phyloP scores from a whole-genome alignment of 2,888 invertebrate species.

The Acronicta aceris region DNA sequence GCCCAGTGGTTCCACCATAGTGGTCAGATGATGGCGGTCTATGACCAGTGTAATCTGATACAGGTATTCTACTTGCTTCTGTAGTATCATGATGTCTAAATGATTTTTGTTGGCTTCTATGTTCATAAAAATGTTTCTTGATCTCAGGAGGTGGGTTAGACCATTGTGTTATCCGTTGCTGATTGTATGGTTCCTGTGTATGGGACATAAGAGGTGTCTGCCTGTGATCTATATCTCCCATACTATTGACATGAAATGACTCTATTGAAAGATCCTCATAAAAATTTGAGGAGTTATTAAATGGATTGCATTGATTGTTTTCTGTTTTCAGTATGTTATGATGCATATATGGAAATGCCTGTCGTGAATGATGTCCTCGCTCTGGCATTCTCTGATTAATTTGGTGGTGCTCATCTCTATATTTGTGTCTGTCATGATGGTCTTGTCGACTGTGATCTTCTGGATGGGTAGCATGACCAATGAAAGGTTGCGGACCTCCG shows the following conservation, averaged over 20 bases:
- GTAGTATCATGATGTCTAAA: slow-evolving; percentile 59
- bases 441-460: slow-evolving; percentile 59
- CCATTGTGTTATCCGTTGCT: slow-evolving; percentile 65
- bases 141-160: slow-evolving; percentile 55
- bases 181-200: slow-evolving; percentile 52
- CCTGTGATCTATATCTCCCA: slow-evolving; percentile 80
- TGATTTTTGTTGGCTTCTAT: slow-evolving; percentile 62
- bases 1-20: slow-evolving; percentile 74
- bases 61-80: slow-evolving; percentile 65
- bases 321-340: slow-evolving; percentile 58
- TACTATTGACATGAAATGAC: slow-evolving; percentile 68
- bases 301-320: slow-evolving; percentile 47
- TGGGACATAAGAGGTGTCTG: slow-evolving; percentile 49
- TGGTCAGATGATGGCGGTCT: slow-evolving; percentile 85
- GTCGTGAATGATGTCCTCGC: slow-evolving; percentile 61
- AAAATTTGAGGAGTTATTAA: slow-evolving; percentile 44
- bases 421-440: slow-evolving; percentile 68
- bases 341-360: slow-evolving; percentile 56
- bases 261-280: slow-evolving; percentile 59
- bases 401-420: slow-evolving; percentile 57
- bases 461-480: slow-evolving; percentile 51
- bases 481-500: slow-evolving; percentile 61
- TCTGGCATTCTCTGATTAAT: slow-evolving; percentile 63
- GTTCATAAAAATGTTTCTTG: slow-evolving; percentile 62
- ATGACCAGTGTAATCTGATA: slow-evolving; percentile 75